A percentile compares a stretch with the other conserved stretches of the same genome.
Evolutionary conservation across 2,888 invertebrate genomes (phyloP).

Genomic region (Halictus quadricinctus): DNA sequence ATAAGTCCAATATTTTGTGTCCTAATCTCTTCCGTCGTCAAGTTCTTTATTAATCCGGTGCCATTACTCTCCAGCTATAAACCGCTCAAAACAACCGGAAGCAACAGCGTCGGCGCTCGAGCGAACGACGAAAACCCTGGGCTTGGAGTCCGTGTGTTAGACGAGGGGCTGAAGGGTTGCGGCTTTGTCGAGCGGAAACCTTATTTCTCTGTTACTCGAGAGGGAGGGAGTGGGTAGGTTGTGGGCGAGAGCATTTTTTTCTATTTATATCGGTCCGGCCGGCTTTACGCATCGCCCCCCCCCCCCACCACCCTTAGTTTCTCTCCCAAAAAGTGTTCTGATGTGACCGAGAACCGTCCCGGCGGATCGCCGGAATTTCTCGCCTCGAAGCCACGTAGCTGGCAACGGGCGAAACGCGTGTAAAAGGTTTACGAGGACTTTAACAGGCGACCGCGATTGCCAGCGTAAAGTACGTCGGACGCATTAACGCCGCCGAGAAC

Average conservation of each 20-base stretch:
- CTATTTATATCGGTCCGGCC: conserved; percentile 15
- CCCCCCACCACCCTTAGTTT: neutral
- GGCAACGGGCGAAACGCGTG: conserved; percentile 23
- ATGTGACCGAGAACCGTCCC: conserved; percentile 1
- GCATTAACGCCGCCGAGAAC: conserved; percentile 42
- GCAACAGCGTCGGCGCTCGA: neutral
- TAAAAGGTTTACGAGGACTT: conserved; percentile 40
- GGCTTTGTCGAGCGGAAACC: conserved; percentile 9
- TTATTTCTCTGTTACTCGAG: conserved; percentile 17
- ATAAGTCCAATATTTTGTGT: neutral
- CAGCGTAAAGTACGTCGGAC: conserved; percentile 31
- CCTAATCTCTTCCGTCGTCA: conserved; percentile 11
- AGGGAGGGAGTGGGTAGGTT: neutral
- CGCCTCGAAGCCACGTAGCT: conserved; percentile 15
- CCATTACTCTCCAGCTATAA: neutral
- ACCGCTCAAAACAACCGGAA: conserved; percentile 1
- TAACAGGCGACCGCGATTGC: conserved; percentile 27
- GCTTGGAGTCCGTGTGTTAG: neutral
- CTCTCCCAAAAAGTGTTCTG: conserved; percentile 19
- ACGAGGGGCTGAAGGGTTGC: neutral
- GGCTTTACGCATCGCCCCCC: conserved; percentile 15
- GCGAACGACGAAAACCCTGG: neutral
- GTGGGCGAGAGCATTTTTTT: neutral
- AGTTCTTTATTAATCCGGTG: conserved; percentile 1
- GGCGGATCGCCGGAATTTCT: conserved; percentile 16